Evolutionary conservation across 2,888 invertebrate genomes (phyloP).

Genomic region (Lepidonotus clava): DNA sequence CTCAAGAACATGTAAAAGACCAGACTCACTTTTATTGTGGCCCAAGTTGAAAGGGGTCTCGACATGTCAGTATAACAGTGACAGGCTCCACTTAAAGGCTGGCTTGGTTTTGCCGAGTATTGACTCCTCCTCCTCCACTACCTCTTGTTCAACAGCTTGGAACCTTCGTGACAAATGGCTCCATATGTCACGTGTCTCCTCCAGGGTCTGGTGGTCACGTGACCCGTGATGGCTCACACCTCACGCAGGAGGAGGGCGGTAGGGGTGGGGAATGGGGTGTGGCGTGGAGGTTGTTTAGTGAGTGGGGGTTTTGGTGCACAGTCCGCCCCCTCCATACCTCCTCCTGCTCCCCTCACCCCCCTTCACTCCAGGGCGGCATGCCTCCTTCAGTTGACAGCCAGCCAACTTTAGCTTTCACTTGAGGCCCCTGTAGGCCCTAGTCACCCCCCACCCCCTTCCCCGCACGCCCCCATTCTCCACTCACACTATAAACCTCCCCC

Average conservation of each 20-base stretch:
- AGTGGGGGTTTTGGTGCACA: no score
- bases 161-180: no score
- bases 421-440: background rate
- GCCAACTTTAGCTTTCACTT: background rate
- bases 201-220: background rate
- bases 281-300: no score
- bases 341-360: background rate
- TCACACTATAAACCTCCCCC: background rate
- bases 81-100: no score
- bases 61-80: no score
- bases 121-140: no score
- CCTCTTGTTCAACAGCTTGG: no score
- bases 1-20: no score
- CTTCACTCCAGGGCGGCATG: background rate
- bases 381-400: slow-evolving; percentile 1
- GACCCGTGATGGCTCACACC: background rate
- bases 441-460: background rate
- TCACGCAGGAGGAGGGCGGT: background rate
- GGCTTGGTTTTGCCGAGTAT: no score
- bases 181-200: background rate
- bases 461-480: background rate
- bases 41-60: no score
- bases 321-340: background rate
- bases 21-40: no score
- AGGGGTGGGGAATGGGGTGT: background rate